Percentiles rank a stretch among this genome's conserved stretches.
phyloP scores from a whole-genome alignment of 2,113 vertebrate species.

The Uria lomvia region DNA sequence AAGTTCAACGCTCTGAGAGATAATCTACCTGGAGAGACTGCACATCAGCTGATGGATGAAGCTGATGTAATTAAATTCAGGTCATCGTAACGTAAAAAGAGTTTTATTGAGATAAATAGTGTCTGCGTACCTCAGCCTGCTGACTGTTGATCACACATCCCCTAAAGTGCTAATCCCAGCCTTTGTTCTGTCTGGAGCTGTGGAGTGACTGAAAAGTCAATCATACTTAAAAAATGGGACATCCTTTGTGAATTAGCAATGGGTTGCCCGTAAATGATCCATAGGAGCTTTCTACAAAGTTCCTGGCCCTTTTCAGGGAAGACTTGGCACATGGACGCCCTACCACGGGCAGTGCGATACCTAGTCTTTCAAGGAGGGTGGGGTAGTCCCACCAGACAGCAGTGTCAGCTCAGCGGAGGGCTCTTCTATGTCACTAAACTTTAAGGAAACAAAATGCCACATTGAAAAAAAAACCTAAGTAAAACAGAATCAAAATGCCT shows the following conservation, averaged over 20 bases:
- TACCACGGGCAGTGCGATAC: neutral
- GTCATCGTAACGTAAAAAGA: constrained; percentile 3
- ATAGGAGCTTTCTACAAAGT: neutral
- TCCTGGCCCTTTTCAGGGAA: neutral
- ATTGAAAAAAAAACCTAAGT: neutral
- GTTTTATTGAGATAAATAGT: constrained; percentile 38
- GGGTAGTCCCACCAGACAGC: neutral
- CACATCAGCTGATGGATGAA: constrained; percentile 49
- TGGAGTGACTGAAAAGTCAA: constrained; percentile 13
- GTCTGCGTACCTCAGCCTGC: neutral
- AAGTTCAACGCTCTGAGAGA: constrained; percentile 30
- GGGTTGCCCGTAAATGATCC: neutral
- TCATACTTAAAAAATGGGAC: neutral
- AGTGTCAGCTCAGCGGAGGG: neutral
- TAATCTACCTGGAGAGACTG: constrained; percentile 25
- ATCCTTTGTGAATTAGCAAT: neutral
- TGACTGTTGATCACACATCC: neutral
- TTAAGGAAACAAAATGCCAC: neutral
- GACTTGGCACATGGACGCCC: rapidly evolving
- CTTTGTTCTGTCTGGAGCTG: neutral
- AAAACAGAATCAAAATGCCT: neutral
- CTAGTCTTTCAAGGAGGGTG: neutral
- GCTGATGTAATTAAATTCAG: constrained; percentile 43
- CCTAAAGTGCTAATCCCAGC: neutral
- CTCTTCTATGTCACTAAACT: neutral